A percentile compares a stretch with the other conserved stretches of the same genome.
Conservation (phyloP, 2,113 vertebrate species). For the Poecile atricapillus region DNA sequence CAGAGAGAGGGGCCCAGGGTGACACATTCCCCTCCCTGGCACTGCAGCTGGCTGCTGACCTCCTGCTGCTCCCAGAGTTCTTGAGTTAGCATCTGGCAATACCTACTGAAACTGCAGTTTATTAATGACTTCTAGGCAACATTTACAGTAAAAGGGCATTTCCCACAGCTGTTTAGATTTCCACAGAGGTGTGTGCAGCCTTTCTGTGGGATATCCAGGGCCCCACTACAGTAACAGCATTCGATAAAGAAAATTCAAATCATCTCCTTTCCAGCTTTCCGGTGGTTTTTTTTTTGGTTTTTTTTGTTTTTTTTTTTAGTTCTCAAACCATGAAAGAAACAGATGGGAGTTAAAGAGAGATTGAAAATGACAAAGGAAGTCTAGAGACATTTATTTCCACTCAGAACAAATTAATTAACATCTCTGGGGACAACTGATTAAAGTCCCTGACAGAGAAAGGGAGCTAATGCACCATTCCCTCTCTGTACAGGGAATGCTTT, state of each 20-base stretch:
- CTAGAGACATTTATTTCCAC: constrained; percentile 55
- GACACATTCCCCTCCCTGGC: fast-evolving
- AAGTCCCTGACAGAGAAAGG: background rate
- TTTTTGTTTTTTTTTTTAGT: constrained; percentile 23
- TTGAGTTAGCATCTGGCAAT: background rate
- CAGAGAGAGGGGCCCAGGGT: background rate
- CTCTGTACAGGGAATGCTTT: background rate
- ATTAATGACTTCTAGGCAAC: constrained; percentile 38
- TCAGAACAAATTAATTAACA: constrained; percentile 61
- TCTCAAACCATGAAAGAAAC: constrained; percentile 53
- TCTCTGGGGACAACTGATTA: constrained; percentile 46
- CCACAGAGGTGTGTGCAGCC: constrained; percentile 24
- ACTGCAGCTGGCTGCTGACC: background rate
- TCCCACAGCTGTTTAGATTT: constrained; percentile 58
- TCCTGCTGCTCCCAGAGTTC: background rate
- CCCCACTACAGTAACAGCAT: background rate
- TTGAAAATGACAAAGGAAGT: constrained; percentile 58
- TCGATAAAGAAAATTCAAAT: constrained; percentile 60
- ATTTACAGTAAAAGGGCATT: constrained; percentile 52
- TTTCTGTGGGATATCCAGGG: constrained; percentile 58
- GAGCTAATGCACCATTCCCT: background rate
- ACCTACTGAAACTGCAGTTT: constrained; percentile 3
- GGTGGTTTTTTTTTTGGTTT: too few relatives aligned
- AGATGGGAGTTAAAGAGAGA: constrained; percentile 60
- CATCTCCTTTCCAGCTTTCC: background rate